Conservation (phyloP, 1,140 invertebrate species). For the Drosophila pachea region DNA sequence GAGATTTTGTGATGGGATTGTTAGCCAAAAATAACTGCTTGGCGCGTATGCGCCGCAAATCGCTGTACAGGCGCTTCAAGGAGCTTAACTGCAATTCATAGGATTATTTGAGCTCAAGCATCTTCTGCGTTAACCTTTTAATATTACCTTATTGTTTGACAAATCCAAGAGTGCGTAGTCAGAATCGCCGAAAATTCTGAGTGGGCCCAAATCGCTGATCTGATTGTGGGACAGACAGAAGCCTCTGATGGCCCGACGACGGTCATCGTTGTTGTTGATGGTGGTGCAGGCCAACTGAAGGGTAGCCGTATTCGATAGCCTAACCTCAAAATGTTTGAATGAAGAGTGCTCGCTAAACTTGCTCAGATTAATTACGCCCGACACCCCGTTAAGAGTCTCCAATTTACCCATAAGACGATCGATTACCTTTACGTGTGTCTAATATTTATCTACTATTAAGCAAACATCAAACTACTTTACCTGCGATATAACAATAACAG, state of each 20-base stretch:
- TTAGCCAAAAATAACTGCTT: slow-evolving; percentile 52
- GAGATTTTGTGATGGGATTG: slow-evolving; percentile 55
- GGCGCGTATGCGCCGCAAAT: slow-evolving; percentile 48
- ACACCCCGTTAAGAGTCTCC: slow-evolving; percentile 32
- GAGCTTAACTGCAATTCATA: slow-evolving; percentile 35
- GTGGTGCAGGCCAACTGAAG: slow-evolving; percentile 44
- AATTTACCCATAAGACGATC: slow-evolving; percentile 30
- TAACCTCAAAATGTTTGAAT: slow-evolving; percentile 46
- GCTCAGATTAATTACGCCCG: slow-evolving; percentile 37
- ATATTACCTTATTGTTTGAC: slow-evolving; percentile 39
- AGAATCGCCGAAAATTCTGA: slow-evolving; percentile 45
- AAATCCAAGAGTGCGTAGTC: slow-evolving; percentile 51
- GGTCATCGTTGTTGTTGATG: slow-evolving; percentile 44
- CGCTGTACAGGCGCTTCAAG: slow-evolving; percentile 36
- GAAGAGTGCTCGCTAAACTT: slow-evolving; percentile 28
- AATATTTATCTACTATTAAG: not conserved
- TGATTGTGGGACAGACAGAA: slow-evolving; percentile 50
- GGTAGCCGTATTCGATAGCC: slow-evolving; percentile 40
- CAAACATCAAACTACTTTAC: slow-evolving; percentile 8
- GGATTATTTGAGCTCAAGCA: not conserved
- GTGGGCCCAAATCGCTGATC: slow-evolving; percentile 30
- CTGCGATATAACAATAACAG: slow-evolving; percentile 32
- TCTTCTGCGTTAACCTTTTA: not conserved
- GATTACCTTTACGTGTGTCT: not conserved
- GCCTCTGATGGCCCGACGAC: slow-evolving; percentile 37